A percentile compares a stretch with the other conserved stretches of the same genome.
phyloP scores from a whole-genome alignment of 2,888 invertebrate species.

The Ditylenchus weischeri region DNA sequence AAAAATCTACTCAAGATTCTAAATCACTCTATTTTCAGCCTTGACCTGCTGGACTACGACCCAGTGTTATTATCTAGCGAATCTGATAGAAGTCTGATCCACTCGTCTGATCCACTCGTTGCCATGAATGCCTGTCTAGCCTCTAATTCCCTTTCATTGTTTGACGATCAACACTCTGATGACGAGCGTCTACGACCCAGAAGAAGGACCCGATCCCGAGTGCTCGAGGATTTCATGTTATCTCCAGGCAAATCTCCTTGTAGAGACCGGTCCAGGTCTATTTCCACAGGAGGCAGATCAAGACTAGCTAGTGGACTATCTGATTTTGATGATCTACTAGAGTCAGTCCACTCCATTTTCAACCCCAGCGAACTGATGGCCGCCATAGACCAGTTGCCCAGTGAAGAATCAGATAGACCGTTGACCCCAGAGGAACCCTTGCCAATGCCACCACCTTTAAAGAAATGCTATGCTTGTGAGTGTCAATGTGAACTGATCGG shows the following conservation, averaged over 20 bases:
- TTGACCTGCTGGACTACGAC: slow-evolving; percentile 6
- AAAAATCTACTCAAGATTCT: too few relatives aligned
- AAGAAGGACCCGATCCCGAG: slow-evolving; percentile 1
- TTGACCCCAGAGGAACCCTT: slow-evolving; percentile 32
- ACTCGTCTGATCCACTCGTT: background rate
- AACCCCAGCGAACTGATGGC: slow-evolving; percentile 35
- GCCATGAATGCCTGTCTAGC: slow-evolving; percentile 9
- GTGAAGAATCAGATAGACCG: slow-evolving; percentile 34
- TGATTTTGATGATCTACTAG: slow-evolving; percentile 13
- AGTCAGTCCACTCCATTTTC: slow-evolving; percentile 13
- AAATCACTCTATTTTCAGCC: background rate
- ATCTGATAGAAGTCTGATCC: too few relatives aligned
- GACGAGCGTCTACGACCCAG: background rate
- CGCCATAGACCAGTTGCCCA: slow-evolving; percentile 33
- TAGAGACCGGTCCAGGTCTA: slow-evolving; percentile 1
- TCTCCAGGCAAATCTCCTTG: slow-evolving; percentile 12
- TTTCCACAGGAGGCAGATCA: slow-evolving; percentile 7
- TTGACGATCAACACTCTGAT: slow-evolving; percentile 5
- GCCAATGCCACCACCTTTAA: slow-evolving; percentile 34
- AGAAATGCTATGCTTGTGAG: slow-evolving; percentile 44
- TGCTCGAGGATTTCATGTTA: slow-evolving; percentile 4
- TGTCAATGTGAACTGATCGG: slow-evolving; percentile 40
- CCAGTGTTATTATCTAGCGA: background rate
- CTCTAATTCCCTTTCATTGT: background rate
- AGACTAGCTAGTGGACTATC: slow-evolving; percentile 1